phyloP scores from a whole-genome alignment of 2,797 vertebrate species.

The Coendou prehensilis region DNA sequence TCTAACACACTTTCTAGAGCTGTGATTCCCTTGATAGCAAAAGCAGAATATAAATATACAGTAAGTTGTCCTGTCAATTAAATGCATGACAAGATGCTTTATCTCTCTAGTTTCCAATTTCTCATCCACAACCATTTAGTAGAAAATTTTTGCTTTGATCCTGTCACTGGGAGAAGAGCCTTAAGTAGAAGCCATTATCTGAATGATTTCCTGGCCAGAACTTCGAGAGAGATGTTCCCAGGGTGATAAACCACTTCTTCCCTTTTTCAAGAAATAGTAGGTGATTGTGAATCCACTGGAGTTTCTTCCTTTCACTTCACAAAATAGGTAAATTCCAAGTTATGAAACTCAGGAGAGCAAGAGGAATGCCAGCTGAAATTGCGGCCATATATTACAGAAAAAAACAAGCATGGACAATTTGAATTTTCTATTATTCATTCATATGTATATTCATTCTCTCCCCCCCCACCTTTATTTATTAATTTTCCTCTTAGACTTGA shows the following conservation, averaged over 20 bases:
- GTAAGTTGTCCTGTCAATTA: not conserved
- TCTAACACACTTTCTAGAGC: not conserved
- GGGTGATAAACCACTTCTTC: not conserved
- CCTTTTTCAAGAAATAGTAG: not conserved
- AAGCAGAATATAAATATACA: not conserved
- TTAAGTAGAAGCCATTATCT: not conserved
- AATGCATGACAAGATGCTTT: not conserved
- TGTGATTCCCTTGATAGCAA: constrained; percentile 9
- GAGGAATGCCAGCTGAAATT: not conserved
- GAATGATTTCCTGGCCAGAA: not conserved
- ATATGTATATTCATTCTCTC: not conserved
- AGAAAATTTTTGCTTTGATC: not conserved
- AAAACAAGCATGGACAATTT: not conserved
- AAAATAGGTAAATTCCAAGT: not conserved
- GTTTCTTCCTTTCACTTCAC: not conserved
- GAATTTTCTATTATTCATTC: not conserved
- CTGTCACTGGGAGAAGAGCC: too few relatives aligned
- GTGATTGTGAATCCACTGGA: not conserved
- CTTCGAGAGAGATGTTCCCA: not conserved
- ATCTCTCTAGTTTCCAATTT: not conserved
- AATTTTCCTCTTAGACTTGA: constrained; percentile 21
- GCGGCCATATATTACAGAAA: not conserved
- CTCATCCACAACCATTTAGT: not conserved
- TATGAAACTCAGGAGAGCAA: constrained; percentile 15
- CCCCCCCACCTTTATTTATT: not conserved